Evolutionary conservation across 2,113 vertebrate genomes (phyloP).

Genomic region (Zosterops hypoxanthus): DNA sequence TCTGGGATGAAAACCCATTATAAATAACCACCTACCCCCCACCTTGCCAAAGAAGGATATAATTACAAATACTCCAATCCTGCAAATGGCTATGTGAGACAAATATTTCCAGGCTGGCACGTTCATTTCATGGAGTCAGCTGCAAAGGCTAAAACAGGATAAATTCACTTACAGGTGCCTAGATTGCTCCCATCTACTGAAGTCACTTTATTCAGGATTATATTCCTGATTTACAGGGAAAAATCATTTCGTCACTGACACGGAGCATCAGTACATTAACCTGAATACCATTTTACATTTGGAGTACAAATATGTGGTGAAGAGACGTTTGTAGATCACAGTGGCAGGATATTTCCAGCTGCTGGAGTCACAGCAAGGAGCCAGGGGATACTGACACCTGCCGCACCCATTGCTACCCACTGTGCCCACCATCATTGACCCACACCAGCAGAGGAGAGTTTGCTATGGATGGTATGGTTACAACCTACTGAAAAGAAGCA

Average conservation of each 20-base stretch:
- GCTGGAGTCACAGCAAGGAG: background rate
- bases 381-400: accelerated
- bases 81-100: background rate
- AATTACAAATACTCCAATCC: background rate
- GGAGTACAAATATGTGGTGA: accelerated
- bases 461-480: accelerated
- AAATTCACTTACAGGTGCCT: background rate
- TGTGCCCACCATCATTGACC: accelerated
- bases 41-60: background rate
- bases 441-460: background rate
- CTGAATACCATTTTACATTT: background rate
- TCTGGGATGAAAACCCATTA: background rate
- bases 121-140: background rate
- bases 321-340: background rate
- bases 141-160: background rate
- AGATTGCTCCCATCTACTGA: background rate
- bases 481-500: background rate
- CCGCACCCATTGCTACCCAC: background rate
- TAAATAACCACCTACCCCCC: background rate
- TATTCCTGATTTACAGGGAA: background rate
- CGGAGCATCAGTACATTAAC: accelerated
- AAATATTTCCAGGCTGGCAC: background rate
- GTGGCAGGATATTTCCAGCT: background rate
- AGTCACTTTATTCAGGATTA: background rate
- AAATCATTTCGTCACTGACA: background rate